Conservation (phyloP, 2,113 vertebrate genomes). For the Rostratula benghalensis region DNA sequence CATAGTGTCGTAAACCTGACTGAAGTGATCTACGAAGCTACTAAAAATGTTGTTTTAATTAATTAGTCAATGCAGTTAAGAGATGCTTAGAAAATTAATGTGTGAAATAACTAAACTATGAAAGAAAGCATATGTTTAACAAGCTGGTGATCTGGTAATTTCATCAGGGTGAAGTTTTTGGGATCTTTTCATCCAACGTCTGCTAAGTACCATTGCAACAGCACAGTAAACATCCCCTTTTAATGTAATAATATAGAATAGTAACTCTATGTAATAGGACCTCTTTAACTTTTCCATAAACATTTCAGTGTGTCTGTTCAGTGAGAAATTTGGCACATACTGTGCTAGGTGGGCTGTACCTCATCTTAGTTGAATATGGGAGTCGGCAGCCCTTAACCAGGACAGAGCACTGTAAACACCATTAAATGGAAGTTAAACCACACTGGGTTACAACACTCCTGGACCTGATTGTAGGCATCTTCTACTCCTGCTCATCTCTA, state of each 20-base stretch:
- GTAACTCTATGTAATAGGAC: not conserved
- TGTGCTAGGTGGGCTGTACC: not conserved
- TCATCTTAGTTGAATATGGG: not conserved
- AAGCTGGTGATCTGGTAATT: not conserved
- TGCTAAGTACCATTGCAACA: not conserved
- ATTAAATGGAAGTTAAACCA: not conserved
- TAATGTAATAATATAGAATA: not conserved
- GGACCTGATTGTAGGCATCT: not conserved
- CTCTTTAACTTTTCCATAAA: not conserved
- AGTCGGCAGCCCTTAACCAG: not conserved
- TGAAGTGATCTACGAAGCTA: not conserved
- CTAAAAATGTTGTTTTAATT: not conserved
- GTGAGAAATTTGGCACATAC: not conserved
- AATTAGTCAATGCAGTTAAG: not conserved
- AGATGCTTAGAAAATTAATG: not conserved
- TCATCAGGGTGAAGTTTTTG: not conserved
- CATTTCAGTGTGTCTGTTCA: not conserved
- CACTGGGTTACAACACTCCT: fast-evolving
- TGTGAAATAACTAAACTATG: not conserved
- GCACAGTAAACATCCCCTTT: not conserved
- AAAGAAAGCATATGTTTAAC: not conserved
- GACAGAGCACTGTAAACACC: not conserved
- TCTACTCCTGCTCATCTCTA: not conserved
- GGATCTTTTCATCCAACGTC: not conserved
- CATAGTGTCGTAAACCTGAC: not conserved